These are phyloP conservation scores for Perizoma affinitatum DNA, from an alignment of 2,888 invertebrate species.

Conservation along the genomic window DNA sequence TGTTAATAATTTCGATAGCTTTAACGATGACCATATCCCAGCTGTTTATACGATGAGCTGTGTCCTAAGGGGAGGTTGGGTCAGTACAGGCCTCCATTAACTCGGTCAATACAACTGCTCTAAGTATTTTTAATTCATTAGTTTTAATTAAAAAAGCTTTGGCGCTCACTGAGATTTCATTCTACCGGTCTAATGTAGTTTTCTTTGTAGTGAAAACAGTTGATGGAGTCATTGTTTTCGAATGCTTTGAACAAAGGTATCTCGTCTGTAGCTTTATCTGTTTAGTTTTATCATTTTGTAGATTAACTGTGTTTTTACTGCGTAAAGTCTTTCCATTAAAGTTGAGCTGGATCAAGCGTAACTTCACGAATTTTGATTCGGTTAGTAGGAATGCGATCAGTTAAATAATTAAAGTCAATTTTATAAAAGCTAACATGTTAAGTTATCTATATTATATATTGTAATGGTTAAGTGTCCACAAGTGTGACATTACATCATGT, in stretches of 20 bases:
- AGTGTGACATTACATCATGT: no score
- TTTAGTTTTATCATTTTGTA: slow-evolving; percentile 6
- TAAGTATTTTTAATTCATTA: slow-evolving; percentile 39
- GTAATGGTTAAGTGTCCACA: no score
- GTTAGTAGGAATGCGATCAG: no score
- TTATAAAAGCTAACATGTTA: no score
- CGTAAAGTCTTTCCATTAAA: no score
- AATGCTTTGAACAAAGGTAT: slow-evolving; percentile 6
- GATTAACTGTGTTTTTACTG: not conserved
- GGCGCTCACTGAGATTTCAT: slow-evolving; percentile 20
- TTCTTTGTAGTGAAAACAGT: slow-evolving; percentile 26
- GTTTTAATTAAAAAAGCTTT: slow-evolving; percentile 41
- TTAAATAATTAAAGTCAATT: no score
- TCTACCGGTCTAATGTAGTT: slow-evolving; percentile 22
- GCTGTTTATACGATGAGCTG: slow-evolving; percentile 6
- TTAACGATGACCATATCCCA: not conserved
- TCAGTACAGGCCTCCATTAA: slow-evolving; percentile 38
- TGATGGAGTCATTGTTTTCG: slow-evolving; percentile 21
- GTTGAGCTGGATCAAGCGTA: no score
- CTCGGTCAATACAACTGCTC: slow-evolving; percentile 40
- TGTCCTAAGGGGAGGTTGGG: slow-evolving; percentile 25
- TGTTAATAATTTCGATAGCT: no score
- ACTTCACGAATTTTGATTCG: no score
- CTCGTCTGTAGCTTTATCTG: slow-evolving; percentile 4
- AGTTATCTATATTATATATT: no score